Percentiles rank a stretch among this genome's conserved stretches.
Evolutionary conservation across 2,797 vertebrate genomes (phyloP).

Genomic region (Epinephelus awoara): DNA sequence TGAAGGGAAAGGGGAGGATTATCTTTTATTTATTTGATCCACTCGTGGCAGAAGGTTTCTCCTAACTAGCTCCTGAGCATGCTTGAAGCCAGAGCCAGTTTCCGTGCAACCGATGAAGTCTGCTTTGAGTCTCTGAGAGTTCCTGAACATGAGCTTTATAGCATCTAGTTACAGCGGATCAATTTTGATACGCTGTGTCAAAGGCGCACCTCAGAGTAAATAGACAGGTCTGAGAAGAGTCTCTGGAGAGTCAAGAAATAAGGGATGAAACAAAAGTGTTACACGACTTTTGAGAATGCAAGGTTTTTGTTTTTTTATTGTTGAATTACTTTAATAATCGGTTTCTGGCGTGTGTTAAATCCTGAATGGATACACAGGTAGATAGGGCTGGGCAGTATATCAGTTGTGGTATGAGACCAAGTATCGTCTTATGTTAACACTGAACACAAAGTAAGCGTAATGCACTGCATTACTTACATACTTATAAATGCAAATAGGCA

Average conservation of each 20-base stretch:
- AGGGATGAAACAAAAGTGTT: background rate
- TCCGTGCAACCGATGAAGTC: constrained; percentile 51
- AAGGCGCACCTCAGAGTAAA: constrained; percentile 45
- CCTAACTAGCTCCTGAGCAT: constrained; percentile 57
- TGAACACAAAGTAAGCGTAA: too few species aligned
- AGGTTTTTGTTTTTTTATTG: background rate
- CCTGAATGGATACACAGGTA: background rate
- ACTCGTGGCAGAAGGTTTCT: constrained; percentile 56
- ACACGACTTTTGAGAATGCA: background rate
- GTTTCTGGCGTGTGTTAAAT: background rate
- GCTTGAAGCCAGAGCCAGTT: constrained; percentile 39
- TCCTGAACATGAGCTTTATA: constrained; percentile 53
- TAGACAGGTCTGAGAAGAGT: constrained; percentile 45
- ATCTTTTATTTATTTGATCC: constrained; percentile 77
- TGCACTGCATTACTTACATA: too few species aligned
- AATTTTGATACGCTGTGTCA: constrained; percentile 57
- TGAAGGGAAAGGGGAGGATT: constrained; percentile 64
- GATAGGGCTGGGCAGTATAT: too few species aligned
- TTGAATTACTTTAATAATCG: background rate
- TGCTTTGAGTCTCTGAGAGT: constrained; percentile 48
- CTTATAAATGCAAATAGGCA: too few species aligned
- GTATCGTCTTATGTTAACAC: too few species aligned
- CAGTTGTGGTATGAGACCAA: too few species aligned
- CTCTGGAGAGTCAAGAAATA: constrained; percentile 21
- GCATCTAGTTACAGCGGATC: constrained; percentile 67